phyloP scores from a whole-genome alignment of 2,888 invertebrate species.

The Gymnosoma rotundatum region DNA sequence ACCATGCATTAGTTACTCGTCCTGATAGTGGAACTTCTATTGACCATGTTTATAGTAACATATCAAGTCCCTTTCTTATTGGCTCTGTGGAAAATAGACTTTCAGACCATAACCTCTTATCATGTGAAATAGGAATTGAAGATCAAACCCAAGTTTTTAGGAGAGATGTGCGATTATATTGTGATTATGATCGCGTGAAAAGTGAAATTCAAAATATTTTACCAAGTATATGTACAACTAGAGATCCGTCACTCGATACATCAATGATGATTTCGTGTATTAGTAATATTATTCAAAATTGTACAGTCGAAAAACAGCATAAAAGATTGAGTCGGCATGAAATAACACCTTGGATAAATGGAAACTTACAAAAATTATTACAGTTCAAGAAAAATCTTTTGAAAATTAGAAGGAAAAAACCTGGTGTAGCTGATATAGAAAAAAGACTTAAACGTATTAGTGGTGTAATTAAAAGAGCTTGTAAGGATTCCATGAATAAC shows the following conservation, averaged over 20 bases:
- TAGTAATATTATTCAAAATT: too few relatives aligned
- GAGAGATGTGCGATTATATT: too few relatives aligned
- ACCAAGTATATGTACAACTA: too few relatives aligned
- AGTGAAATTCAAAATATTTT: too few relatives aligned
- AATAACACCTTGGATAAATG: not conserved
- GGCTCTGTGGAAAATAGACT: not conserved
- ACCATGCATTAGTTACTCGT: too few relatives aligned
- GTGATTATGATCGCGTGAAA: too few relatives aligned
- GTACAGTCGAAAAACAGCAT: too few relatives aligned
- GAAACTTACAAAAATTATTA: not conserved
- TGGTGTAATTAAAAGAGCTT: not conserved
- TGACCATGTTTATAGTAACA: not conserved
- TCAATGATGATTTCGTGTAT: too few relatives aligned
- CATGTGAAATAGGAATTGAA: not conserved
- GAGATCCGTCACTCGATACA: too few relatives aligned
- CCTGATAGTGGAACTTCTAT: not conserved
- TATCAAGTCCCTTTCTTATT: not conserved
- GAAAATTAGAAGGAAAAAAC: not conserved
- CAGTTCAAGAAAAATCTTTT: not conserved
- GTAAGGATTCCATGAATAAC: too few relatives aligned
- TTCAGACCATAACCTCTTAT: constrained; percentile 3
- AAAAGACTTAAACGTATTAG: not conserved
- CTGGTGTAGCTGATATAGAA: not conserved
- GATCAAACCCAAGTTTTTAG: too few relatives aligned
- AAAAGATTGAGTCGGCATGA: not conserved